Base-by-base conservation (phyloP, 2,888 invertebrate genomes). In the Phortica magna region DNA sequence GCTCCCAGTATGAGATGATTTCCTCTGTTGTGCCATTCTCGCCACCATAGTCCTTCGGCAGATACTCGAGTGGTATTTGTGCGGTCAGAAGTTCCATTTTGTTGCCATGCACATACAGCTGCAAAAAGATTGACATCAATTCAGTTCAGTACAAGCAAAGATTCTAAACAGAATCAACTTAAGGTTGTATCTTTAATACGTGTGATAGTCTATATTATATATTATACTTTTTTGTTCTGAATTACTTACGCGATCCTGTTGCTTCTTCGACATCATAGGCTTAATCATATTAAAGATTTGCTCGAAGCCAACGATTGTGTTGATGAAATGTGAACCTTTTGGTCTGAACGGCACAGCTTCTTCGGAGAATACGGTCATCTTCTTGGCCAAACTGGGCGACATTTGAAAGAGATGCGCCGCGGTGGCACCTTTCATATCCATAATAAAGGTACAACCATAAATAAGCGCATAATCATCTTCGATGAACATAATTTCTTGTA, bases 1-100 rank as follows among this genome's bases (percentile, higher is more conserved):
- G 85, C 4, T 83, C 83, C 90, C 88, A 89, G 0, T 80, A 74
- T 0, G 83, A 77, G 7, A 84, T 80, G 2, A 87, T 79, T 57
- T 89, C 90, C 14, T 83, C 79, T 14, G 94, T 84, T 41, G 93
- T 92, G 78, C 93, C 93, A 80, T 93, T 93, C 39, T 93, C 92
- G 4, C 95, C 95, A 14, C 95, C 95, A 84, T 95, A 95, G 84
- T 95, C 95, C 14, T 90, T 92, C 0, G 95, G 95, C 41, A 95
- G 89, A 75, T 94, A 91, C 17, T 93, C 92, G 82, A 93, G 92
- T 0, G 95, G 94, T 22, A 95, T 90, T 70, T 92, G 84, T 82
- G 94, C 91, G 82, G 94, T 93, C 72, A 95, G 89, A 39, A 93
- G 93, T 0, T 94, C 93, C 76, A 93, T 91, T 82, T 93, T 89